These are phyloP conservation scores for Drosophila parthenogenetica DNA, from an alignment of 2,888 invertebrate species.

Conservation along the genomic window DNA sequence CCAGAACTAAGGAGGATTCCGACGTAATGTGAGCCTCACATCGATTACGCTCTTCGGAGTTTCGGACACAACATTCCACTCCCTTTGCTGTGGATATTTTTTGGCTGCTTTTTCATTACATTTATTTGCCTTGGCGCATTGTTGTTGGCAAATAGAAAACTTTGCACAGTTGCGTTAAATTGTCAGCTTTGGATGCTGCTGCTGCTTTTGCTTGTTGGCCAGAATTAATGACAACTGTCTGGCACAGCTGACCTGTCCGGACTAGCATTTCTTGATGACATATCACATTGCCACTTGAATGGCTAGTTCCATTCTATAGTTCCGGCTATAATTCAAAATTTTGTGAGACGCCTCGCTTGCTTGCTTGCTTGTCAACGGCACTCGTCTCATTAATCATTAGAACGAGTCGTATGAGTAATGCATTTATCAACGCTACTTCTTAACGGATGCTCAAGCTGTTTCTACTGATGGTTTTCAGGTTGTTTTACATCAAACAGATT, in stretches of 20 bases:
- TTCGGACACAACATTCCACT: slow-evolving; percentile 29
- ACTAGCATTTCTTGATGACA: slow-evolving; percentile 69
- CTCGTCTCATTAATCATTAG: slow-evolving; percentile 67
- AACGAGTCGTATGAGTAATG: slow-evolving; percentile 72
- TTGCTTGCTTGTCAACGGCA: slow-evolving; percentile 63
- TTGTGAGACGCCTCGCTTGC: slow-evolving; percentile 44
- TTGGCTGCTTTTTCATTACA: slow-evolving; percentile 62
- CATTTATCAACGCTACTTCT: slow-evolving; percentile 40
- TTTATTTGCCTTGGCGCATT: slow-evolving; percentile 40
- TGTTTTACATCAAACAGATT: slow-evolving; percentile 12
- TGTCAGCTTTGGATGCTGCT: slow-evolving; percentile 49
- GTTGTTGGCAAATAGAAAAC: slow-evolving; percentile 48
- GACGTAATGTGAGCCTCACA: slow-evolving; percentile 70
- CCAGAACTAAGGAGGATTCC: slow-evolving; percentile 7
- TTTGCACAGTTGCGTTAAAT: slow-evolving; percentile 72
- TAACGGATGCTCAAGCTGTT: slow-evolving; percentile 6
- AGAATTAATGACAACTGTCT: slow-evolving; percentile 80
- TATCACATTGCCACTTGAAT: slow-evolving; percentile 71
- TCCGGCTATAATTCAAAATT: slow-evolving; percentile 73
- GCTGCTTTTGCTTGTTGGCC: slow-evolving; percentile 46
- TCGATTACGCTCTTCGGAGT: slow-evolving; percentile 66
- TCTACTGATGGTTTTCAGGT: not conserved
- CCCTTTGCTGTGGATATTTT: slow-evolving; percentile 22
- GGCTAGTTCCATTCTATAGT: slow-evolving; percentile 55
- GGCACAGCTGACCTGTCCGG: slow-evolving; percentile 69